Conservation (phyloP, 2,888 invertebrate genomes). For the Synanthedon formicaeformis region DNA sequence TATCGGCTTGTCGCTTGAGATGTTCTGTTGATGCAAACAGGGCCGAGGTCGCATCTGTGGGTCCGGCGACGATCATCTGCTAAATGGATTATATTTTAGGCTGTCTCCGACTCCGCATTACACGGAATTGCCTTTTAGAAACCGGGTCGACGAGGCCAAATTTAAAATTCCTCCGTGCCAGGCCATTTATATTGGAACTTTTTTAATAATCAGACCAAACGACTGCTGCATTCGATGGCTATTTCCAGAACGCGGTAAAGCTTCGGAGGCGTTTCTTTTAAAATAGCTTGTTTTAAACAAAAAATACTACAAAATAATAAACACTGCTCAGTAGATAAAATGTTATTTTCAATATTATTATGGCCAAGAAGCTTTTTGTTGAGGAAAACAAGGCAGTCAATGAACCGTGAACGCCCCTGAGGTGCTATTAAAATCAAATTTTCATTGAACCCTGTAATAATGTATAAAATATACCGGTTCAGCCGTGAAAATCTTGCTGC, state of each 20-base stretch:
- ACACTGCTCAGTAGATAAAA: no score
- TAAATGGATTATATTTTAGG: conserved; percentile 36
- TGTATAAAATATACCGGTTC: conserved; percentile 23
- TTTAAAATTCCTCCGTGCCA: conserved; percentile 24
- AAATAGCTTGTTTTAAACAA: neutral
- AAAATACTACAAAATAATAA: no score
- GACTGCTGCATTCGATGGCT: conserved; percentile 9
- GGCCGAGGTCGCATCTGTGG: conserved; percentile 1
- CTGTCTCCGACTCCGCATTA: conserved; percentile 15
- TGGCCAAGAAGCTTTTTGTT: no score
- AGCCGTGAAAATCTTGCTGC: conserved; percentile 31
- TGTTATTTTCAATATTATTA: neutral
- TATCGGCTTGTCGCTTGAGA: conserved; percentile 3
- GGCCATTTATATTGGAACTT: conserved; percentile 20
- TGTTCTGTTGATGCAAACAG: neutral
- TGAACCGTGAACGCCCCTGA: conserved; percentile 5
- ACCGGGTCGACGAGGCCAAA: conserved; percentile 26
- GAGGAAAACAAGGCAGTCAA: conserved; percentile 1
- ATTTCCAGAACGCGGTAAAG: conserved; percentile 9
- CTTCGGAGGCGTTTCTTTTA: neutral
- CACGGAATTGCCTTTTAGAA: conserved; percentile 22
- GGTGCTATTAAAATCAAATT: conserved; percentile 19
- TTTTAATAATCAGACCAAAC: conserved; percentile 21
- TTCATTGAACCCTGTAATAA: conserved; percentile 31
- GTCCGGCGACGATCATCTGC: conserved; percentile 18